phyloP scores from a whole-genome alignment of 2,113 vertebrate genomes.

The Epinephelus cyanopodus region DNA sequence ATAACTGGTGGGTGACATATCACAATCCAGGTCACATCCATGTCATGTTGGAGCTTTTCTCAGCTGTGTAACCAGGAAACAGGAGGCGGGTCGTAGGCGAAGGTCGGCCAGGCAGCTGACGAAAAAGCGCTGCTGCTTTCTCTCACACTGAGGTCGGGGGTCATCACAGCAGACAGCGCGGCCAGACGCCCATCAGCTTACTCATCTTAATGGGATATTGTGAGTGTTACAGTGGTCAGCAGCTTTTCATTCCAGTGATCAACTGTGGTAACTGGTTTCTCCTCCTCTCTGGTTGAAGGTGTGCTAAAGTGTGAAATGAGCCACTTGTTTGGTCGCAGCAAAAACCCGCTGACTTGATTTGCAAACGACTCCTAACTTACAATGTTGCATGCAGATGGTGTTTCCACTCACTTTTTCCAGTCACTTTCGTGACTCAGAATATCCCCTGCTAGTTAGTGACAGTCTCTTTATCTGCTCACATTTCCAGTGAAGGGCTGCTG shows the following conservation, averaged over 20 bases:
- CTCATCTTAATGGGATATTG: slow-evolving; percentile 32
- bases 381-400: background rate
- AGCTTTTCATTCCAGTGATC: slow-evolving; percentile 2
- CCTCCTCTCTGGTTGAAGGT: background rate
- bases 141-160: slow-evolving; percentile 12
- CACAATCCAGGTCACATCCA: slow-evolving; percentile 49
- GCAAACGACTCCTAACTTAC: background rate
- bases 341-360: slow-evolving; percentile 19
- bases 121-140: slow-evolving; percentile 41
- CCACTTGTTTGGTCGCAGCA: background rate
- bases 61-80: slow-evolving; percentile 70
- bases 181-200: slow-evolving; percentile 19
- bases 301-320: slow-evolving; percentile 11
- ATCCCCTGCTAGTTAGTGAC: slow-evolving; percentile 16
- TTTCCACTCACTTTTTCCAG: slow-evolving; percentile 48
- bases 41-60: slow-evolving; percentile 53
- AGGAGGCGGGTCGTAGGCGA: slow-evolving; percentile 50
- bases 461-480: slow-evolving; percentile 32
- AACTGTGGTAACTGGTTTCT: too few relatives aligned
- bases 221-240: slow-evolving; percentile 22
- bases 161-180: background rate
- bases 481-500: slow-evolving; percentile 10
- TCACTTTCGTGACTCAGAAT: slow-evolving; percentile 41
- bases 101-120: slow-evolving; percentile 55
- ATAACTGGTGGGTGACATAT: slow-evolving; percentile 29